Evolutionary conservation across 2,888 invertebrate species (phyloP), one percentile per base, ranked within the genome.

Genomic region (Petrolisthes cinctipes): DNA sequence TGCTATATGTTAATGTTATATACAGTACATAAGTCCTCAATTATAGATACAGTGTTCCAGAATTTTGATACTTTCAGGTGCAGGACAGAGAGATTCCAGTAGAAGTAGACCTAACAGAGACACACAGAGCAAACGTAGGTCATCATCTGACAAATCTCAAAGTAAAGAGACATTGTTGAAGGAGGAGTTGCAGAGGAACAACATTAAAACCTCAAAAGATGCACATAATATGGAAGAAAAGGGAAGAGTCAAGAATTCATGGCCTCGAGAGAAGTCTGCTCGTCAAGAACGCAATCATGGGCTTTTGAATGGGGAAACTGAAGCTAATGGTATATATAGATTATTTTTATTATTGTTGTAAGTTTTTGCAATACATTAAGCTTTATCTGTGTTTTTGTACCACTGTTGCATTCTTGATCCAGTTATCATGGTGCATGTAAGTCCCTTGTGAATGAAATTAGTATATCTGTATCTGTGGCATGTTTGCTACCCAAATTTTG

Each of bases 31-130:
- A 66, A 14, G 66, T 66, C n/a, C 66, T 66, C 66, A 66, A 66
- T 66, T 66, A 66, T 66, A 66, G 11, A 11, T 66, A 14, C 66
- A 66, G 66, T n/a, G n/a, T 66, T 66, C 66, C n/a, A n/a, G 66
- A 66, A 14, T 66, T 76, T 53, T 37, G 9, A 53, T 76, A 9
- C 14, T 76, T 53, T 23, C 57, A 71, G 20, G 73, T 53, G 53
- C 51, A 9, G 51, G 20, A 20, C 75, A 75, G 17, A 83, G 56
- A 56, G 82, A 82, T 7, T 53, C 82, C 37, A 83, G 83, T 57
- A 83, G 68, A 83, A 83, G 76, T 37, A 83, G 76, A 23, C 56
- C 37, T 51, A 83, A 4, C 75, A 37, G 7, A 9, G 73, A 83
- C n/a, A 53, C 14, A n/a, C 66, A 68, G 5, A n/a, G 17, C 37